Percentiles rank a stretch among this genome's conserved stretches.
These are phyloP conservation scores for Anabas testudineus DNA, from an alignment of 2,797 vertebrate species.

Conservation along the genomic window DNA sequence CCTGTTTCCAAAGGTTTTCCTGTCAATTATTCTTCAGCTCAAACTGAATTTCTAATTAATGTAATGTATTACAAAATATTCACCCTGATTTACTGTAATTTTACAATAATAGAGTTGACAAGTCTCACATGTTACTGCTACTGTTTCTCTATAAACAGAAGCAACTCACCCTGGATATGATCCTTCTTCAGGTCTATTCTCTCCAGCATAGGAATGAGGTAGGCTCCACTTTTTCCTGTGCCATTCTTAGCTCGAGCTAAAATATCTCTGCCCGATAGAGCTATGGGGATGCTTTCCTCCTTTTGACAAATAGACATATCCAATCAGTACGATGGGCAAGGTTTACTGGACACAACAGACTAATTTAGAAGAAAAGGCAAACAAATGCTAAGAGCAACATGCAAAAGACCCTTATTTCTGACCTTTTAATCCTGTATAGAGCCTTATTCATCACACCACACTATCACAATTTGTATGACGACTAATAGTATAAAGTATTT, in stretches of 20 bases:
- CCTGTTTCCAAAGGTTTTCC: no score
- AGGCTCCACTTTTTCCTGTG: conserved; percentile 87
- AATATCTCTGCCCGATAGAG: conserved; percentile 85
- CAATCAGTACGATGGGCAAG: conserved; percentile 11
- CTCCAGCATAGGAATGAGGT: conserved; percentile 87
- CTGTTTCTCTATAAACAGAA: neutral
- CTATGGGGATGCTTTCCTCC: conserved; percentile 88
- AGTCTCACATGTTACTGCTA: no score
- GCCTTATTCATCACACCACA: neutral
- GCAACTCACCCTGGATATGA: conserved; percentile 81
- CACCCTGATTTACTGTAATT: no score
- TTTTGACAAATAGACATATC: conserved; percentile 50
- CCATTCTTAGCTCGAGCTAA: conserved; percentile 86
- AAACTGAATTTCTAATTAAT: neutral
- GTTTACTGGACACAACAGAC: neutral
- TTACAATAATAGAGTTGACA: neutral
- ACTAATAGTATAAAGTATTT: neutral
- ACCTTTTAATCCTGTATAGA: neutral
- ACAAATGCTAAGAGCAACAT: neutral
- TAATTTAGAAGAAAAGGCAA: neutral
- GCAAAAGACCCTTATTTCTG: neutral
- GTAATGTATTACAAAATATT: no score
- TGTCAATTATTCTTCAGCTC: neutral
- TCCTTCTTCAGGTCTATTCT: conserved; percentile 85
- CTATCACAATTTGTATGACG: neutral